A percentile compares a stretch with the other conserved stretches of the same genome.
Evolutionary conservation across 2,113 vertebrate species (phyloP).

Genomic region (Equus quagga): DNA sequence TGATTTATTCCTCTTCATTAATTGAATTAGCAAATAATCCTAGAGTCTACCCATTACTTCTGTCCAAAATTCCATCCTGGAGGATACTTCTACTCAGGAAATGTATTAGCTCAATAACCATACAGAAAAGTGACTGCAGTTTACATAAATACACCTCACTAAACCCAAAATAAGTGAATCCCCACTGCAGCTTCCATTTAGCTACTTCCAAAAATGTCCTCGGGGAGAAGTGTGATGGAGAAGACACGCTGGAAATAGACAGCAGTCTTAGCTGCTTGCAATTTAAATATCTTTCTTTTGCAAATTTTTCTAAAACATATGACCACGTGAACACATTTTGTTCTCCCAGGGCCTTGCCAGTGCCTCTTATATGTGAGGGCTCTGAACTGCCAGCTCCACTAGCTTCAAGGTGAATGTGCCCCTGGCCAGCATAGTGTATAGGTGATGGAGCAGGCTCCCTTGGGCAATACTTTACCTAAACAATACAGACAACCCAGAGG

Average conservation of each 20-base stretch:
- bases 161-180: not conserved
- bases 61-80: not conserved
- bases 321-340: not conserved
- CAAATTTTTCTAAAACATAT: not conserved
- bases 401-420: not conserved
- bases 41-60: not conserved
- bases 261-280: not conserved
- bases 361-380: not conserved
- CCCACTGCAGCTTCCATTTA: not conserved
- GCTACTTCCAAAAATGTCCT: not conserved
- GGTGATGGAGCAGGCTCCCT: not conserved
- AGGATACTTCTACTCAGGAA: not conserved
- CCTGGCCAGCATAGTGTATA: not conserved
- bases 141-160: not conserved
- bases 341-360: not conserved
- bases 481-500: not conserved
- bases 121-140: not conserved
- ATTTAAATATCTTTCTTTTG: not conserved
- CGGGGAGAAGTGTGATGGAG: not conserved
- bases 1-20: slow-evolving; percentile 8
- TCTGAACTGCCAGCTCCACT: not conserved
- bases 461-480: not conserved
- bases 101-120: not conserved
- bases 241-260: not conserved
- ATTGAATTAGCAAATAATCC: not conserved